phyloP scores from a whole-genome alignment of 2,888 invertebrate genomes.

The Danaus chrysippus region DNA sequence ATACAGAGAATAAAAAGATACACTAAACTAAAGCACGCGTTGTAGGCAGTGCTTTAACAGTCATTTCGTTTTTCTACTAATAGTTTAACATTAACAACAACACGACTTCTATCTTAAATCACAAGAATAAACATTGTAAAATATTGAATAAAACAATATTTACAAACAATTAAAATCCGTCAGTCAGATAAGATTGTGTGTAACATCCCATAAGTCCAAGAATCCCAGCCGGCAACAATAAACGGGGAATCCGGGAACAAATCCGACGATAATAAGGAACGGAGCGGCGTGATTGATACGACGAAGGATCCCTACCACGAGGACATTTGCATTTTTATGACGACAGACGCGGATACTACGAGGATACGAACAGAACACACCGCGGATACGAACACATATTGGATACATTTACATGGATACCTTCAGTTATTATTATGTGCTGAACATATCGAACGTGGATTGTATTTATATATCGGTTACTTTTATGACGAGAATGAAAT shows the following conservation, averaged over 20 bases:
- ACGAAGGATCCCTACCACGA: slow-evolving; percentile 73
- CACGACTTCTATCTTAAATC: background rate
- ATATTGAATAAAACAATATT: background rate
- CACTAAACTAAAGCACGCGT: too few species aligned
- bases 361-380: slow-evolving; percentile 2
- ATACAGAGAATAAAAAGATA: too few species aligned
- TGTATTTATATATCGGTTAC: background rate
- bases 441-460: background rate
- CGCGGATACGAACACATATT: background rate
- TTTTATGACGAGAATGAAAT: background rate
- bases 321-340: slow-evolving; percentile 80
- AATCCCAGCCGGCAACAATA: slow-evolving; percentile 53
- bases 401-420: too few species aligned
- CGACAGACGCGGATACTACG: slow-evolving; percentile 29
- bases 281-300: slow-evolving; percentile 68
- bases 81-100: too few species aligned
- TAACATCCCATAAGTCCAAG: slow-evolving; percentile 33
- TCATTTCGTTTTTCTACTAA: too few species aligned
- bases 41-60: too few species aligned
- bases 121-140: background rate
- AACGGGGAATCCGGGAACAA: slow-evolving; percentile 50
- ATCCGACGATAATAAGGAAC: slow-evolving; percentile 67
- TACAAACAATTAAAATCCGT: slow-evolving; percentile 14
- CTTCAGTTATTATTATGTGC: background rate
- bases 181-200: slow-evolving; percentile 24